A percentile compares a stretch with the other conserved stretches of the same genome.
phyloP scores from a whole-genome alignment of 1,140 invertebrate species.

The Drosophila cardini region DNA sequence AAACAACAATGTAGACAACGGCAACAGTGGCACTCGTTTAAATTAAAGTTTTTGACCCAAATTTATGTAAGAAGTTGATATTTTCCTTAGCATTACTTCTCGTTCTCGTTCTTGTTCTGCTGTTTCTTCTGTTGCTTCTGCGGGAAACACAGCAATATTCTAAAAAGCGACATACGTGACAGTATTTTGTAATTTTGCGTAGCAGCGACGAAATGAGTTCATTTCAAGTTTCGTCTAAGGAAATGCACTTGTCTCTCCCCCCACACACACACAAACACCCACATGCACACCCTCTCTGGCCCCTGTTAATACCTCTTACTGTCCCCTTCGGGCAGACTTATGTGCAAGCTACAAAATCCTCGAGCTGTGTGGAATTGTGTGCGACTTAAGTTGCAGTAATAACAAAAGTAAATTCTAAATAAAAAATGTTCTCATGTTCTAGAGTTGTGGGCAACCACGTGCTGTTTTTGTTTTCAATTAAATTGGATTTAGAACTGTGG shows the following conservation, averaged over 20 bases:
- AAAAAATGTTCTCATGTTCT: conserved; percentile 33
- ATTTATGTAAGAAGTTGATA: conserved; percentile 81
- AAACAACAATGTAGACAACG: conserved; percentile 28
- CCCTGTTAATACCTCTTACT: background rate
- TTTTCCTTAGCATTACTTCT: conserved; percentile 57
- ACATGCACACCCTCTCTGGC: background rate
- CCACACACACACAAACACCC: too few species aligned
- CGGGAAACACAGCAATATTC: conserved; percentile 59
- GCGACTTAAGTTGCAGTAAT: conserved; percentile 51
- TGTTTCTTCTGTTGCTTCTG: conserved; percentile 1
- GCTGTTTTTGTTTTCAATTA: conserved; percentile 58
- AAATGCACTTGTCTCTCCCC: conserved; percentile 53
- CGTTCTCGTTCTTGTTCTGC: conserved; percentile 34
- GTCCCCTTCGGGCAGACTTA: conserved; percentile 18
- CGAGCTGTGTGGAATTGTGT: conserved; percentile 18
- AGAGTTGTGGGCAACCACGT: conserved; percentile 40
- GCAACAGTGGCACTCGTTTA: conserved; percentile 69
- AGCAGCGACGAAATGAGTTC: conserved; percentile 64
- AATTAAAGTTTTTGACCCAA: conserved; percentile 81
- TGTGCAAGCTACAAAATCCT: conserved; percentile 30
- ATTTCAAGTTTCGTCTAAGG: conserved; percentile 52
- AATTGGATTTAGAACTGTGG: conserved; percentile 50
- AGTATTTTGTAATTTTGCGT: conserved; percentile 75
- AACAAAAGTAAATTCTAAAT: conserved; percentile 47
- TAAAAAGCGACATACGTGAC: conserved; percentile 82